A percentile compares a stretch with the other conserved stretches of the same genome.
These are phyloP conservation scores for Gadus chalcogrammus DNA, from an alignment of 2,113 vertebrate species.

Conservation along the genomic window DNA sequence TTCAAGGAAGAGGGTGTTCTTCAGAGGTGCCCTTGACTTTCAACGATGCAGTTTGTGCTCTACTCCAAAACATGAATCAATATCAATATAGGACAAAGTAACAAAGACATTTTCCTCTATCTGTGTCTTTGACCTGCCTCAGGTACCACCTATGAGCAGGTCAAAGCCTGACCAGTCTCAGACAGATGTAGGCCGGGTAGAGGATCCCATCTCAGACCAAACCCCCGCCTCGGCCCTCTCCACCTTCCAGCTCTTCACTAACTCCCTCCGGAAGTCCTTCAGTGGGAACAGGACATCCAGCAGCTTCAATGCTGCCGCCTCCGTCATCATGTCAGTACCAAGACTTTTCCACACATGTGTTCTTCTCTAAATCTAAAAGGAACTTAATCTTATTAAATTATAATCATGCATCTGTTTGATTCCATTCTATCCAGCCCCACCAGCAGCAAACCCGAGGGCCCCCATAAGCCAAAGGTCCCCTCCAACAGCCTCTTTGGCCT, in stretches of 20 bases:
- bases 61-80: too few relatives aligned
- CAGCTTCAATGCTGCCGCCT: constrained; percentile 33
- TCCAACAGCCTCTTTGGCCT: constrained; percentile 46
- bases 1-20: too few relatives aligned
- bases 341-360: background rate
- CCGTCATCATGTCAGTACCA: constrained; percentile 46
- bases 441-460: constrained; percentile 41
- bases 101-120: background rate
- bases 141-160: constrained; percentile 49
- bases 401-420: background rate
- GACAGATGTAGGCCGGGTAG: constrained; percentile 31
- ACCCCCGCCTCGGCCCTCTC: constrained; percentile 38
- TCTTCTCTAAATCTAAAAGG: background rate
- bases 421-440: background rate
- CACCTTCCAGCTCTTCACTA: constrained; percentile 61
- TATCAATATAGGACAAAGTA: too few relatives aligned
- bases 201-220: constrained; percentile 32
- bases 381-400: background rate
- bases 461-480: constrained; percentile 47
- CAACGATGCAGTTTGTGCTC: too few relatives aligned
- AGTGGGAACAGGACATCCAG: constrained; percentile 27
- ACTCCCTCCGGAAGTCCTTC: constrained; percentile 64
- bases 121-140: constrained; percentile 32
- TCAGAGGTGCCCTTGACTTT: too few relatives aligned
- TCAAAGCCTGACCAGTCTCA: constrained; percentile 34